phyloP scores from a whole-genome alignment of 2,888 invertebrate genomes.

The Branchellion lobata region DNA sequence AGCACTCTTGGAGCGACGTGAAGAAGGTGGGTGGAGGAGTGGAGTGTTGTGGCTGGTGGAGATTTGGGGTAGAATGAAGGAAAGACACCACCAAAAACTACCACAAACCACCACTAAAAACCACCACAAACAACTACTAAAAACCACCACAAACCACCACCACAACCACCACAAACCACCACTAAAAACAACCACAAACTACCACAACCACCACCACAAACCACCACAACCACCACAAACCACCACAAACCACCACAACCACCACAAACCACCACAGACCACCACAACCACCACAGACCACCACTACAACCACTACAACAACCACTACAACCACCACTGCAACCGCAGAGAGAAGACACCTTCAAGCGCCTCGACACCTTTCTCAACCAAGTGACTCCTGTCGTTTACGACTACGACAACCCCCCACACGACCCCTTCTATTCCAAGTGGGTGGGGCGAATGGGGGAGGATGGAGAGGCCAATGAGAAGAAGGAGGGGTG shows the following conservation, averaged over 20 bases:
- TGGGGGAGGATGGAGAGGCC: slow-evolving; percentile 69
- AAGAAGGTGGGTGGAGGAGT: slow-evolving; percentile 20
- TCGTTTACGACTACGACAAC: neutral
- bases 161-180: neutral
- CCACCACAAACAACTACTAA: too few species aligned
- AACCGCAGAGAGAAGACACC: slow-evolving; percentile 13
- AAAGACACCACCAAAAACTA: neutral
- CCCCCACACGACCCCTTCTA: neutral
- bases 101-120: neutral
- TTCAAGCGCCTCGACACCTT: slow-evolving; percentile 27
- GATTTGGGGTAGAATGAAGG: neutral
- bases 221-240: neutral
- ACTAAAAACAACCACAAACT: too few species aligned
- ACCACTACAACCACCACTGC: neutral
- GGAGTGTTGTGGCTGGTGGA: slow-evolving; percentile 15
- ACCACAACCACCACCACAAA: neutral
- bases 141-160: neutral
- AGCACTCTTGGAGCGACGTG: slow-evolving; percentile 86
- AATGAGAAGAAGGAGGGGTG: too few species aligned
- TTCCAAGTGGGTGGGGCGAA: neutral
- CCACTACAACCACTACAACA: too few species aligned
- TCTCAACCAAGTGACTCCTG: neutral
- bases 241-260: too few species aligned
- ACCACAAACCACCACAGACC: neutral
- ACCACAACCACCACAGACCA: neutral